Percentiles rank a stretch among this genome's conserved stretches.
These are phyloP conservation scores for Pandemis corylana DNA, from an alignment of 2,888 invertebrate species.

Conservation along the genomic window DNA sequence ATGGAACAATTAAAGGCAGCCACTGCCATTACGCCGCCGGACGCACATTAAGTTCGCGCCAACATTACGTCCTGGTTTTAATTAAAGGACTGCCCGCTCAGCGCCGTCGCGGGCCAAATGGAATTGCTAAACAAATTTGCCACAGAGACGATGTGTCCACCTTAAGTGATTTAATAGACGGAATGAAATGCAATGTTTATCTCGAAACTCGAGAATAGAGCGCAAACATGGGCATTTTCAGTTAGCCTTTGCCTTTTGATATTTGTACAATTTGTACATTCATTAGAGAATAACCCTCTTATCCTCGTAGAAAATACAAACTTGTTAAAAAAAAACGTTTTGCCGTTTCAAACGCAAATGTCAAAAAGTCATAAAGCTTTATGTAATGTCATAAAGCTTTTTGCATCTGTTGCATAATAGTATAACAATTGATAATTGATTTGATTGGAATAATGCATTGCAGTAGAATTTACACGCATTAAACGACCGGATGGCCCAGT, in stretches of 20 bases:
- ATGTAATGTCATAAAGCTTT: neutral
- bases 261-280: neutral
- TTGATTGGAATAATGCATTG: no score
- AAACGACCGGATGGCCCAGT: no score
- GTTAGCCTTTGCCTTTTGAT: conserved; percentile 5
- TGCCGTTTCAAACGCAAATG: no score
- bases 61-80: conserved; percentile 81
- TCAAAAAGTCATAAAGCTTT: no score
- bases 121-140: conserved; percentile 85
- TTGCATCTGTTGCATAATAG: neutral
- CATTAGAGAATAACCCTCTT: neutral
- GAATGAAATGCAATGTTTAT: conserved; percentile 81
- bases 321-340: no score
- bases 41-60: conserved; percentile 81
- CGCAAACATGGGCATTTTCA: conserved; percentile 17
- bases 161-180: conserved; percentile 85
- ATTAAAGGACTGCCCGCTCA: conserved; percentile 82
- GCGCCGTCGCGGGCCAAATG: conserved; percentile 74
- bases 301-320: no score
- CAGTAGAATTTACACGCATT: no score
- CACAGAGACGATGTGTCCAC: conserved; percentile 82
- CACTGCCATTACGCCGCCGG: conserved; percentile 76
- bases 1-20: conserved; percentile 78
- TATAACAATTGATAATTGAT: no score
- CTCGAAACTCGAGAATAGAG: conserved; percentile 55